Evolutionary conservation across 1,140 invertebrate species (phyloP), one percentile per base, ranked within the genome.

Genomic region (Fopius arisanus): DNA sequence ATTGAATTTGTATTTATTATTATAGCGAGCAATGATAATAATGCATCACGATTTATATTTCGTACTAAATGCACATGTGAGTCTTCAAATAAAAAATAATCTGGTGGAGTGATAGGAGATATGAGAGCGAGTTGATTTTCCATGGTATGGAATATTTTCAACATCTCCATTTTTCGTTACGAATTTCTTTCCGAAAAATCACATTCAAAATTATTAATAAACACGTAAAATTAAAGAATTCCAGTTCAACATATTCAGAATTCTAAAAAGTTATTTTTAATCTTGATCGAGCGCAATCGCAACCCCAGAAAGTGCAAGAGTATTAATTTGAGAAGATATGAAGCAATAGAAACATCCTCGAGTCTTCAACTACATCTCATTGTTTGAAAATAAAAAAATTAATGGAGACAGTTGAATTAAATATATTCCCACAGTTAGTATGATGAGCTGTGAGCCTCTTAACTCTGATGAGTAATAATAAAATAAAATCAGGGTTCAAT

Each of bases 241-340:
- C 33, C 33, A 37, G 7, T 37, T 37, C 33, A 37, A 67, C 72
- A 54, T 73, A 74, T 77, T 70, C 69, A 51, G 43, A 51, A 51
- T 51, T 14, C 19, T 14, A 51, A 51, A 12, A 51, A 43, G 14
- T 59, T 59, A 48, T 74, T 54, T 33, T 75, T 63, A 65, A 43
- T 78, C 76, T 59, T 59, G 43, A 51, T 51, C 14, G 43, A 78
- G 73, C 77, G n/a, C 62, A 77, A 78, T 81, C 75, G 65, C 79
- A 80, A 48, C 79, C 80, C 80, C 78, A 81, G 80, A 78, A 79
- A 37, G 7, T 72, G 73, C 74, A 63, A 68, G 72, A 75, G 33
- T 37, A 72, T 33, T 31, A 67, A 31, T 21, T 67, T 4, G 7
- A 65, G 14, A 29, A 9, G 65, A 10, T 69, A n/a, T 9, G n/a